Evolutionary conservation across 2,797 vertebrate species (phyloP).

Genomic region (Salarias fasciatus): DNA sequence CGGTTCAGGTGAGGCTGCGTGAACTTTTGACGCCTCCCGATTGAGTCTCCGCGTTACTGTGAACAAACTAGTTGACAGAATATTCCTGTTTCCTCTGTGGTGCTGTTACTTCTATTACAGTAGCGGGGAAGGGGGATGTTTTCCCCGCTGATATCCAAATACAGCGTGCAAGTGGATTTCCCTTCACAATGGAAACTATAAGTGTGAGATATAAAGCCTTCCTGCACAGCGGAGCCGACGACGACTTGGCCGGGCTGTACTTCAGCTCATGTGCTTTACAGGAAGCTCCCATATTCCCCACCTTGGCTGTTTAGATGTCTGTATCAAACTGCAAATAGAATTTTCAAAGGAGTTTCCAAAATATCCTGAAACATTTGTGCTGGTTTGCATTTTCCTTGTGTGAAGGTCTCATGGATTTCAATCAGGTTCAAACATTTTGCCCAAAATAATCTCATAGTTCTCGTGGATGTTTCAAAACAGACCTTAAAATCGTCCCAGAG

Average conservation of each 20-base stretch:
- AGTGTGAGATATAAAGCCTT: background rate
- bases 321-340: no score
- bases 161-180: slow-evolving; percentile 17
- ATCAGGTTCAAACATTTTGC: no score
- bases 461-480: no score
- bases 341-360: no score
- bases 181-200: background rate
- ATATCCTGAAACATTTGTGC: no score
- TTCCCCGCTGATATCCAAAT: background rate
- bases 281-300: background rate
- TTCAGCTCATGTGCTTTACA: background rate
- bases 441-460: no score
- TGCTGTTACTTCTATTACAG: slow-evolving; percentile 6
- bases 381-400: no score
- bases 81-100: slow-evolving; percentile 17
- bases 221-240: background rate
- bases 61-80: slow-evolving; percentile 43
- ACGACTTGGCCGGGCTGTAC: background rate
- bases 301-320: no score
- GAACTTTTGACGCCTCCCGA: slow-evolving; percentile 38
- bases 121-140: slow-evolving; percentile 3
- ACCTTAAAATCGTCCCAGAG: no score
- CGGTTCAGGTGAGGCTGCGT: slow-evolving; percentile 32
- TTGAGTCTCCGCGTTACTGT: slow-evolving; percentile 22
- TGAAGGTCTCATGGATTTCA: no score